phyloP scores from a whole-genome alignment of 64 coral and sea anemone genomes.

The Stichodactyla mertensii region DNA sequence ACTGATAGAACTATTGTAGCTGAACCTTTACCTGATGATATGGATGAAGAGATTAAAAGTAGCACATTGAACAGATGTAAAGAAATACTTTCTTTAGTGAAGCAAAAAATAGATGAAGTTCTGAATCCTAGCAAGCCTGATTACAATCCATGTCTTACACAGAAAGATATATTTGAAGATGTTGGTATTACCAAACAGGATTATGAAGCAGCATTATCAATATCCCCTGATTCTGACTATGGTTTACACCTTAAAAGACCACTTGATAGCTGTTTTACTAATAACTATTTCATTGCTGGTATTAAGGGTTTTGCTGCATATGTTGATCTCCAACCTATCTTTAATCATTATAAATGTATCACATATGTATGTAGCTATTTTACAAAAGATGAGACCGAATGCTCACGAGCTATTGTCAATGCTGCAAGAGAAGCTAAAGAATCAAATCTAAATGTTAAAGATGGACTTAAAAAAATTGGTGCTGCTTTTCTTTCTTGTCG shows the following conservation, averaged over 20 bases:
- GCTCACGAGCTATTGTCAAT: constrained; percentile 20
- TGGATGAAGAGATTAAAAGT: no score
- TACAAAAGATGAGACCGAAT: no score
- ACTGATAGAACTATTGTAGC: no score
- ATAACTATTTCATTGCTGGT: constrained; percentile 33
- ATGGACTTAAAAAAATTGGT: neutral
- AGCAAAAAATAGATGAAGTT: neutral
- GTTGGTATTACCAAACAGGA: constrained; percentile 36
- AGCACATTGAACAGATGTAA: no score
- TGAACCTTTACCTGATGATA: no score
- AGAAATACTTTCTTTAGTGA: no score
- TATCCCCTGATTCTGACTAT: constrained; percentile 6
- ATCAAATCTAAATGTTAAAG: constrained; percentile 28
- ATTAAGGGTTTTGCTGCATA: neutral
- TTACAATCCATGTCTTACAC: constrained; percentile 4
- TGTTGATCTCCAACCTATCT: constrained; percentile 16
- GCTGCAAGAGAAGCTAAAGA: constrained; percentile 26
- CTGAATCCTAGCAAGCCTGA: no score
- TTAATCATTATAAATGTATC: neutral
- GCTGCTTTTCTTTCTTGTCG: constrained; percentile 14
- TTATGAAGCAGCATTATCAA: constrained; percentile 24
- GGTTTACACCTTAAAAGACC: constrained; percentile 17
- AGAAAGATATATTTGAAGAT: constrained; percentile 20
- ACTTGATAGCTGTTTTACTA: neutral
- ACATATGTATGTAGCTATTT: constrained; percentile 5